Base-by-base conservation (phyloP, 1,140 invertebrate species). In the Gryon sp. region DNA sequence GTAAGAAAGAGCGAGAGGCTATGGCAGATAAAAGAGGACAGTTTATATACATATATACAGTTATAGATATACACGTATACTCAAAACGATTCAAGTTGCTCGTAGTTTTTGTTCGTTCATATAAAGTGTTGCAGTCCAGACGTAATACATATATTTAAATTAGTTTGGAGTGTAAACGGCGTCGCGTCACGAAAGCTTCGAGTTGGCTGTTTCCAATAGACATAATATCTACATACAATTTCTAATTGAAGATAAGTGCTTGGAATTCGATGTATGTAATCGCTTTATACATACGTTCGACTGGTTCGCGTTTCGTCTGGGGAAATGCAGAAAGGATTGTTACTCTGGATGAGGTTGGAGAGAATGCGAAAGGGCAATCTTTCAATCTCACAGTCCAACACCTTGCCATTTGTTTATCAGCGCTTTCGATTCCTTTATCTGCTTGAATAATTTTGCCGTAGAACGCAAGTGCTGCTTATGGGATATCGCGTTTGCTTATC, bases 401-500 rank as follows among this genome's bases (percentile, higher is more conserved):
- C 12, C 11, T 19, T 12, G 32, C 18, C 30, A 24, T 20, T 45
- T 73, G 36, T 68, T 79, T 70, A 75, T 74, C 72, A 63, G 55
- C 28, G 41, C n/a, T 62, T 66, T 68, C 38, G 19, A 57, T 72
- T 74, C 46, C 48, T 70, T 75, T 72, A 66, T 75, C 66, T 62
- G 16, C 32, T 30, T 32, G 65, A 68, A 73, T 66, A 75, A 79
- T 75, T 79, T 72, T 55, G 34, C 19, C 36, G 46, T 59, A 52
- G 40, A 69, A 53, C 20, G 62, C 55, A 55, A 76, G 59, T 70
- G 30, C 45, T 32, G 65, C 57, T 76, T 68, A 62, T 46, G 60
- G 68, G n/a, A 11, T 76, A 76, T 72, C 52, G 52, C 36, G 53
- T 50, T 74, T 65, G 22, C 50, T 48, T 77, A 75, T 75, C 69